A percentile compares a stretch with the other conserved stretches of the same genome.
phyloP scores from a whole-genome alignment of 2,888 invertebrate genomes.

The Orthonychiurus folsomi region DNA sequence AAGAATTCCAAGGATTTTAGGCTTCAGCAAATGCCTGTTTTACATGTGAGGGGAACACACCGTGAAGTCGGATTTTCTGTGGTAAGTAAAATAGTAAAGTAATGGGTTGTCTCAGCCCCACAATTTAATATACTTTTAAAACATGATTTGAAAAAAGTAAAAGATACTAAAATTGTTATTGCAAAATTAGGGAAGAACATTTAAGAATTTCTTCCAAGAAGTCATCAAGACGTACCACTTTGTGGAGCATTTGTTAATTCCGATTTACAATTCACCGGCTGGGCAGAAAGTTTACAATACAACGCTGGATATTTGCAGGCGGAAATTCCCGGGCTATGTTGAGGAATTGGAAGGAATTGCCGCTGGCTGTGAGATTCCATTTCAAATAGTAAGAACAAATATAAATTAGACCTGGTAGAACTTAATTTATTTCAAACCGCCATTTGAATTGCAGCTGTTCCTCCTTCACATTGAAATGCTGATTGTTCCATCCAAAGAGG shows the following conservation, averaged over 20 bases:
- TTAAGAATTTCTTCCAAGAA: constrained; percentile 61
- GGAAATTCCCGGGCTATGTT: constrained; percentile 70
- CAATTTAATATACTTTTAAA: too few species aligned
- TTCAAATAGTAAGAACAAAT: constrained; percentile 58
- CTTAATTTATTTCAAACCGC: constrained; percentile 15
- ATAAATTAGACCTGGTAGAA: neutral
- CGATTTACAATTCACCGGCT: constrained; percentile 60
- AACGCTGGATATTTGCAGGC: constrained; percentile 59
- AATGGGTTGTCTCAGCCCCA: too few species aligned
- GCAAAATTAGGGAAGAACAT: constrained; percentile 74
- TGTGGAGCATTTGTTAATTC: constrained; percentile 59
- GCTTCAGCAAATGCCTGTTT: constrained; percentile 56
- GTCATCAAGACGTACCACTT: constrained; percentile 55
- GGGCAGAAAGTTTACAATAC: constrained; percentile 66
- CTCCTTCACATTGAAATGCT: constrained; percentile 64
- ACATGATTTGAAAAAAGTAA: too few species aligned
- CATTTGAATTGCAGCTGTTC: constrained; percentile 59
- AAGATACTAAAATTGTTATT: too few species aligned
- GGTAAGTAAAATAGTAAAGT: too few species aligned
- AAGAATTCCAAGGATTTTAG: neutral
- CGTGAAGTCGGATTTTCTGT: constrained; percentile 80
- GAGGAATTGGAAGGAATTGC: constrained; percentile 73
- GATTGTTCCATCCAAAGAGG: constrained; percentile 18
- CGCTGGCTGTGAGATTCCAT: constrained; percentile 73
- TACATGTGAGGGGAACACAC: constrained; percentile 68